Base-by-base conservation (phyloP, 2,113 vertebrate species). In the Neogobius melanostomus region DNA sequence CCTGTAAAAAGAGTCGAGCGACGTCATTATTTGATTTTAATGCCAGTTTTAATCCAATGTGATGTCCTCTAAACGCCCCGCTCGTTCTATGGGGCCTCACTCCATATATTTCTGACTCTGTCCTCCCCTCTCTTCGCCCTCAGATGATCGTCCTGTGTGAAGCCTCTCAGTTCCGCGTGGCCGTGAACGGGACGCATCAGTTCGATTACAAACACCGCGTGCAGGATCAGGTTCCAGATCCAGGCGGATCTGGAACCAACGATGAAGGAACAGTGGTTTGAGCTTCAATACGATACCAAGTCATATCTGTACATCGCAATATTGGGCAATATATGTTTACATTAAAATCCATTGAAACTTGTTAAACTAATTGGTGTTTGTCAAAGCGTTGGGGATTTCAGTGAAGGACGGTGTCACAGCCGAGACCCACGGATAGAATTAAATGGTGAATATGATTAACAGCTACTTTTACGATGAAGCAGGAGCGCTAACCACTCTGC, bases 161-260 rank as follows among this genome's bases (percentile, higher is more conserved):
- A 0, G 16, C 79, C 2, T 87, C 88, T 45, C 88, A 93, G 54
- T 98, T 95, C 88, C 94, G 91, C 65, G 92, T 99, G 7, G 97
- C 96, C 0, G 50, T 97, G 5, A 96, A 98, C 8, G 97, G 97
- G 0, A 61, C 84, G 14, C 97, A 98, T 81, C 90, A 82, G 72
- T 79, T 98, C 77, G 92, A 93, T 61, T 99, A 97, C 86, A 95
- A 92, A 62, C 93, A 98, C 86, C 86, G 97, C n/a, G 94, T 95
- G 59, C 94, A 93, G 85, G 95, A 95, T 15, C n/a, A n/a, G n/a
- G n/a, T n/a, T n/a, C n/a, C n/a, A n/a, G n/a, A n/a, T n/a, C 11
- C 21, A 12, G 28, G 28, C 0, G 28, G 28, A 36, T 3, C 28
- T 4, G 28, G 28, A 36, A 36, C 28, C 3, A 36, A 36, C 28